phyloP scores from a whole-genome alignment of 1,140 invertebrate genomes.

The Eriosoma lanigerum region DNA sequence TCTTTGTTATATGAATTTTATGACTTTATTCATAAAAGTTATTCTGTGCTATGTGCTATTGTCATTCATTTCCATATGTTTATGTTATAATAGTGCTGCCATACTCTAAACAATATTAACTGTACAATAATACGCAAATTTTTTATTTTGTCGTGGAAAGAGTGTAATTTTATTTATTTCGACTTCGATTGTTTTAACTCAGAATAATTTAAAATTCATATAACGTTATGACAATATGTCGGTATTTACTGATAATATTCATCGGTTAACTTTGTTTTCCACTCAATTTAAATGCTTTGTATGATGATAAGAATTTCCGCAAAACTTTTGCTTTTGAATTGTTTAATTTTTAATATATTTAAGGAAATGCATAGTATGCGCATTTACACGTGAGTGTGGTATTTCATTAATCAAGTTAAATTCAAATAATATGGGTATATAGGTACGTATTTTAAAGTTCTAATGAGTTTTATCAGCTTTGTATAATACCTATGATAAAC shows the following conservation, averaged over 20 bases:
- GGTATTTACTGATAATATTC: not conserved
- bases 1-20: too few relatives aligned
- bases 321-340: slow-evolving; percentile 17
- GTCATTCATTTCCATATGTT: too few relatives aligned
- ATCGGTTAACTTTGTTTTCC: slow-evolving; percentile 14
- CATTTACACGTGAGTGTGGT: not conserved
- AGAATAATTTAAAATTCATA: too few relatives aligned
- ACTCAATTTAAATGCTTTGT: not conserved
- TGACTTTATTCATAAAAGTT: too few relatives aligned
- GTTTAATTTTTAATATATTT: not conserved
- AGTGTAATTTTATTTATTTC: too few relatives aligned
- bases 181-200: too few relatives aligned
- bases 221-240: too few relatives aligned
- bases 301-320: not conserved
- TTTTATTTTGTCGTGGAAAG: too few relatives aligned
- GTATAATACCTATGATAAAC: not conserved
- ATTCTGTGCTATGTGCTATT: too few relatives aligned
- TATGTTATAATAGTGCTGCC: too few relatives aligned
- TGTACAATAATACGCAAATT: too few relatives aligned
- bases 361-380: not conserved
- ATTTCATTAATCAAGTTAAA: slow-evolving; percentile 21
- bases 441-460: not conserved
- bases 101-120: too few relatives aligned
- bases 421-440: not conserved
- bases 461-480: slow-evolving; percentile 7